A percentile compares a stretch with the other conserved stretches of the same genome.
Conservation (phyloP, 2,113 vertebrate genomes). For the Athene cunicularia region DNA sequence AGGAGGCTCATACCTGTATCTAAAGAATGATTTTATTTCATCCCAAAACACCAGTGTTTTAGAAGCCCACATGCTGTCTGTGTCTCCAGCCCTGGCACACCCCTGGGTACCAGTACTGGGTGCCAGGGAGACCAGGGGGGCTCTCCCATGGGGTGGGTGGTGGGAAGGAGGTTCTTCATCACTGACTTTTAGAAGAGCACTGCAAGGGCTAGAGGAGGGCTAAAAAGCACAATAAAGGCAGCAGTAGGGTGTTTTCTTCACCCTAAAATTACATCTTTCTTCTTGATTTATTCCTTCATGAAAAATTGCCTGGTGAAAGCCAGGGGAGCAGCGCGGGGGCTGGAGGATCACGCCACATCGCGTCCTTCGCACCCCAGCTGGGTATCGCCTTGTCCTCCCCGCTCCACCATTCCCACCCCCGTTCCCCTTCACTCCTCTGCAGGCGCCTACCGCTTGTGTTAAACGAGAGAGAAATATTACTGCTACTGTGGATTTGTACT, state of each 20-base stretch:
- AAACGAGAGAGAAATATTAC: background rate
- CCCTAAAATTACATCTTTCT: background rate
- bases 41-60: background rate
- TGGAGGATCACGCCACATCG: background rate
- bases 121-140: background rate
- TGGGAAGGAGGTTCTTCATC: background rate
- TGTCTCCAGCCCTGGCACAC: background rate
- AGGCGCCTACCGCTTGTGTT: background rate
- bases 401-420: background rate
- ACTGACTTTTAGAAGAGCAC: background rate
- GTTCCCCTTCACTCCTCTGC: background rate
- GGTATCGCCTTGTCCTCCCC: background rate
- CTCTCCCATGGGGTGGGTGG: too few species aligned
- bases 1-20: background rate
- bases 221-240: background rate
- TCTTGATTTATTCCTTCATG: background rate
- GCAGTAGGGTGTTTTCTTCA: background rate
- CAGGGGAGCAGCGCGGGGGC: background rate
- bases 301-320: background rate
- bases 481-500: background rate
- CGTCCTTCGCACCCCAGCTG: background rate
- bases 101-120: background rate
- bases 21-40: background rate
- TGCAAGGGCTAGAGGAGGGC: background rate
- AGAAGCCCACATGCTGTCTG: background rate